Base-by-base conservation (phyloP, 2,113 vertebrate genomes). In the Polyodon spathula region DNA sequence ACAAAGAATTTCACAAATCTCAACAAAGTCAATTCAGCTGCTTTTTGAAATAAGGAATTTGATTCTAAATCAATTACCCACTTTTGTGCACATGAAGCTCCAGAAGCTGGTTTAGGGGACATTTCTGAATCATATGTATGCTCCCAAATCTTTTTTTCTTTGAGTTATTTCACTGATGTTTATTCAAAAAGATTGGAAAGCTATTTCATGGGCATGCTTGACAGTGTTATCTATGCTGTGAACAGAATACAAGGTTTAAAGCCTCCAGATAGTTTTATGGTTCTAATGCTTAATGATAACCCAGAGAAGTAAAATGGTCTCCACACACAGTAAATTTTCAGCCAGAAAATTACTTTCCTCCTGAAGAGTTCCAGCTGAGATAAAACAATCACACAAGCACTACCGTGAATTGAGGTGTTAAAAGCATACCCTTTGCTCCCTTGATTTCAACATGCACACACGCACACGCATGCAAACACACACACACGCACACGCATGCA, bases 311-410 rank as follows among this genome's bases (percentile, higher is more conserved):
- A 14, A 50, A 50, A 50, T 2, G 7, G n/a, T 50, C 46, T 4
- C 46, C 3, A 50, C 46, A 50, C 10, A 50, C 46, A 5, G 11
- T 50, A 12, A n/a, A 12, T 7, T n/a, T 50, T 10, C 60, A 70
- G 66, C 63, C 76, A 66, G 71, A 66, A 69, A 76, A 77, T 70
- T 71, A 67, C 78, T 75, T 76, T 77, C 68, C 68, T 70, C 69
- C 70, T 55, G 65, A 63, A 52, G 71, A 63, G 57, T 58, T 5
- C 6, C 46, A 38, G 64, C 67, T 68, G 67, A 74, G 74, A 73
- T 80, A 73, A 78, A 69, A 60, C 11, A 50, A 50, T n/a, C 11
- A 12, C 46, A 50, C n/a, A n/a, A 7, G n/a, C 46, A 2, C 46
- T 3, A 50, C 46, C 11, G 67, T 66, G 68, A 76, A 72, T 62